phyloP scores from a whole-genome alignment of 1,140 invertebrate species.

The Lepidurus arcticus region DNA sequence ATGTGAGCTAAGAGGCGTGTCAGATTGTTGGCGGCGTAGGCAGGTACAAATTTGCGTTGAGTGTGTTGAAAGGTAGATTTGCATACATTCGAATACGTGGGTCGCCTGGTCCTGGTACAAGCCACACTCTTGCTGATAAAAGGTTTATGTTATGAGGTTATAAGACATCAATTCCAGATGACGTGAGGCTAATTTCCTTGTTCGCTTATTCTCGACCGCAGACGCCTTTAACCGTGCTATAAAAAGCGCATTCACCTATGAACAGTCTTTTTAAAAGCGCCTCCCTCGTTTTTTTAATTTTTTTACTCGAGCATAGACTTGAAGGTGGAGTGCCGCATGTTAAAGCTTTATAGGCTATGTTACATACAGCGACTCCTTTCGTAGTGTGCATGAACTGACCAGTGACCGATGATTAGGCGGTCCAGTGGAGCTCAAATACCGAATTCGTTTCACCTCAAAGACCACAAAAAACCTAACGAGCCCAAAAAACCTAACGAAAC shows the following conservation, averaged over 20 bases:
- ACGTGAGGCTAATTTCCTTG: too few relatives aligned
- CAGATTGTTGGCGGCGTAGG: background rate
- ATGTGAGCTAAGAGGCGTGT: background rate
- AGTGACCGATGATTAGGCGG: slow-evolving; percentile 2
- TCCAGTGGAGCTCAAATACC: background rate
- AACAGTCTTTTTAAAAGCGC: too few relatives aligned
- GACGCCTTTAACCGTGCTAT: too few relatives aligned
- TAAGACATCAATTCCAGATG: background rate
- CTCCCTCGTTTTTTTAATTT: too few relatives aligned
- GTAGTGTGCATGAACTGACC: background rate
- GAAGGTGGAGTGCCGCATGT: too few relatives aligned
- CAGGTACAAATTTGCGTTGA: background rate
- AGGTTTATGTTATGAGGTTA: background rate
- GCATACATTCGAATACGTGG: background rate
- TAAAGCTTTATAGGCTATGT: background rate
- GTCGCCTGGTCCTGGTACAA: background rate
- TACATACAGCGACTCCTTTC: background rate
- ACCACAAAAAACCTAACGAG: background rate
- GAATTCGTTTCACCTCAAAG: background rate
- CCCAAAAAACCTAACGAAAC: background rate
- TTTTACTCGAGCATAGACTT: too few relatives aligned
- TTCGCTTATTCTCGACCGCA: too few relatives aligned
- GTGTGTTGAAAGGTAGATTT: background rate
- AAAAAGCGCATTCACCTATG: too few relatives aligned
- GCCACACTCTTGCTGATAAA: background rate